A percentile compares a stretch with the other conserved stretches of the same genome.
These are phyloP conservation scores for Drepanosiphum platanoidis DNA, from an alignment of 2,888 invertebrate genomes.

Conservation along the genomic window DNA sequence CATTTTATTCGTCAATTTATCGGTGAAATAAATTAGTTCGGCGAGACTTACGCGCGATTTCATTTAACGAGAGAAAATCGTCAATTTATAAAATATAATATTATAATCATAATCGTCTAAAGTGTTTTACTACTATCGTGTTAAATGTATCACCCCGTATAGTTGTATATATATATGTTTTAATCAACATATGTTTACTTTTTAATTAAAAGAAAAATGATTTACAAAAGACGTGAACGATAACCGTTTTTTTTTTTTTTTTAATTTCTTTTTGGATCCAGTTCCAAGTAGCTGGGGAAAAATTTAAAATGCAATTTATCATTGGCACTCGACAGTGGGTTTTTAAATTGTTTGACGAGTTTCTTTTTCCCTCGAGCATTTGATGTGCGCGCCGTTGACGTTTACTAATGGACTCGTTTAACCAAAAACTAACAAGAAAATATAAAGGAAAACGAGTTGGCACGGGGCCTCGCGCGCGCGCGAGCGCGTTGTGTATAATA, in stretches of 20 bases:
- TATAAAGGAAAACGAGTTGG: conserved; percentile 58
- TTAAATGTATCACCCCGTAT: too few species aligned
- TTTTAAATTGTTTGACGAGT: conserved; percentile 52
- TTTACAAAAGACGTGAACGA: conserved; percentile 46
- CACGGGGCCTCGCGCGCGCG: not conserved
- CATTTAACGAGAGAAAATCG: too few species aligned
- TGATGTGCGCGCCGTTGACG: conserved; percentile 43
- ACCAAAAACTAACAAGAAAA: conserved; percentile 61
- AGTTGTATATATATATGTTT: not conserved
- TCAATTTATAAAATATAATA: too few species aligned
- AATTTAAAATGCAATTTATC: conserved; percentile 57
- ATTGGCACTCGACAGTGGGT: conserved; percentile 51
- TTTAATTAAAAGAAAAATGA: conserved; percentile 61
- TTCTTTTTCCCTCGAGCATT: conserved; percentile 27
- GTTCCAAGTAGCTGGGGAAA: conserved; percentile 41
- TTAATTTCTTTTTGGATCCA: conserved; percentile 32
- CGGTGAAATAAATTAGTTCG: too few species aligned
- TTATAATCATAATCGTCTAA: too few species aligned
- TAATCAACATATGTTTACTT: conserved; percentile 41
- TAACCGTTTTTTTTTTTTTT: conserved; percentile 19
- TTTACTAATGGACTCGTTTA: conserved; percentile 61
- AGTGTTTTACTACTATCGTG: too few species aligned
- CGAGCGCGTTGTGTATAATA: not conserved
- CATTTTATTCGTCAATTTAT: too few species aligned
- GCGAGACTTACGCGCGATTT: too few species aligned